Evolutionary conservation across 1,140 invertebrate species (phyloP), one percentile per base, ranked within the genome.

Genomic region (Teleopsis dalmanni): DNA sequence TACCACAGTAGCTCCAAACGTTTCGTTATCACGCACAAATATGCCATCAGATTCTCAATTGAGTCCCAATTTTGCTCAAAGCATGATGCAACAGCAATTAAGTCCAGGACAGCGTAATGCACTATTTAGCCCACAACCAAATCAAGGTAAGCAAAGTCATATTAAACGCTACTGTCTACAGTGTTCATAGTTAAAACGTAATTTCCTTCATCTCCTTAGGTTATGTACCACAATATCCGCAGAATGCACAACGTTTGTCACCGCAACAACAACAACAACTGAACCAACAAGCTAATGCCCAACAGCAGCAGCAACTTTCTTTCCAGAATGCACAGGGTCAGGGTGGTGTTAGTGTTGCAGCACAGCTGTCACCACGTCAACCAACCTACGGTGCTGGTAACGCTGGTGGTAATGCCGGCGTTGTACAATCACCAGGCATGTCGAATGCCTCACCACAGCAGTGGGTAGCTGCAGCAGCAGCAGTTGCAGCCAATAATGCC

Each of bases 1-100:
- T 63, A 80, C 81, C n/a, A 81, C 82, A 18, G 84, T 86, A 50
- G 85, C 86, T 18, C 85, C 83, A 8, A 90, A 90, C 71, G 87
- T 91, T 8, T 82, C 86, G 22, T 70, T 77, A 25, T 73, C 85
- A 74, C 75, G 83, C 51, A 81, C 78, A 22, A 85, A 78, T 71
- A 76, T 84, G 54, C 66, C 67, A n/a, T 76, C 82, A 55, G 84
- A 87, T 65, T 79, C 83, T 18, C 83, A 86, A 71, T 74, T 84
- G 29, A 84, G 82, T 56, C 82, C 82, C 25, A 76, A 75, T 59
- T 85, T 81, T 66, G 56, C 67, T 10, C 68, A 68, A 46, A 60
- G 53, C 5, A 44, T 70, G 50, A 59, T 69, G 56, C 63, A 72
- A 54, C 68, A 70, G 46, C 67, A 70, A 42, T 53, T 71, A 22